These are phyloP conservation scores for Neosilurus hyrtlii DNA, from an alignment of 2,797 vertebrate genomes.

Conservation along the genomic window DNA sequence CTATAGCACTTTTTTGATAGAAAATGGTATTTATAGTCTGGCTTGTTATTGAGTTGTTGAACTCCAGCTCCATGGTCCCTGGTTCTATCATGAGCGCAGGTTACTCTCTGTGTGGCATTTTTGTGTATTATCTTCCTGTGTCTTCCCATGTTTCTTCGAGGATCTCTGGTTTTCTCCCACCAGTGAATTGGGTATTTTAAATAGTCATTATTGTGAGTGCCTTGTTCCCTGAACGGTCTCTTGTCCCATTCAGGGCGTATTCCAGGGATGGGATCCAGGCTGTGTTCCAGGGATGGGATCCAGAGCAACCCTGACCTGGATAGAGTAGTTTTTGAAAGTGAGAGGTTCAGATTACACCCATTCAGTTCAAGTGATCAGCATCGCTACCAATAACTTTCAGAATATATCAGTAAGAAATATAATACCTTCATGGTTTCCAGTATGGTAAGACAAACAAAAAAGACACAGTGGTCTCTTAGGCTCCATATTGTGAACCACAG, in stretches of 20 bases:
- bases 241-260: neutral
- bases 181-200: neutral
- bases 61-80: neutral
- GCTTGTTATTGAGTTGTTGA: neutral
- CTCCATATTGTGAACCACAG: neutral
- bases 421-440: neutral
- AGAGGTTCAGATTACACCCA: neutral
- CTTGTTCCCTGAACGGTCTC: neutral
- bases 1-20: neutral
- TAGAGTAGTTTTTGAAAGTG: neutral
- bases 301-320: neutral
- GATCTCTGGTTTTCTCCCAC: neutral
- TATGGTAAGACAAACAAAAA: neutral
- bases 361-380: neutral
- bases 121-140: neutral
- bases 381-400: neutral
- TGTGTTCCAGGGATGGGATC: neutral
- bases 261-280: neutral
- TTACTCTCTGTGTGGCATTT: neutral
- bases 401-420: neutral
- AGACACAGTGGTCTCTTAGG: neutral
- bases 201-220: neutral
- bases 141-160: neutral
- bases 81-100: neutral
- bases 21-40: neutral